phyloP scores from a whole-genome alignment of 2,797 vertebrate genomes.

The Eptatretus atami region DNA sequence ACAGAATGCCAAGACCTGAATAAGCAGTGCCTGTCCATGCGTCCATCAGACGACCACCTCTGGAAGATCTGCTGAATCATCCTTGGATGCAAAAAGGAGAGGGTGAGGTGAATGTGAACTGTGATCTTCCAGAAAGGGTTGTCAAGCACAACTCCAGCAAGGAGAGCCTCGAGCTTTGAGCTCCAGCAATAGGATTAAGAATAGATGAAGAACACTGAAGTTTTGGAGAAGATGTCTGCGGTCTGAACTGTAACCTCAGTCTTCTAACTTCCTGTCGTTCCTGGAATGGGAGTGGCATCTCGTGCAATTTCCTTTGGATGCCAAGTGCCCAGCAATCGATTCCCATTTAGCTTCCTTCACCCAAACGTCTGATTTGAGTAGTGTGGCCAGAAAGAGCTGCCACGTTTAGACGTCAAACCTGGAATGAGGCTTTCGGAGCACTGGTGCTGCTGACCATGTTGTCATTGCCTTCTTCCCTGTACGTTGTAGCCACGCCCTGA shows the following conservation, averaged over 20 bases:
- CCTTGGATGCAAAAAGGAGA: conserved; percentile 54
- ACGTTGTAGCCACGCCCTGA: background rate
- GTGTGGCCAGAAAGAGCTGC: too few species aligned
- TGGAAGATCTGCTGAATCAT: conserved; percentile 82
- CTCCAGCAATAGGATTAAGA: too few species aligned
- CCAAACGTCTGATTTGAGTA: too few species aligned
- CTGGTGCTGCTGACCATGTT: background rate
- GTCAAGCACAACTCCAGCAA: conserved; percentile 93
- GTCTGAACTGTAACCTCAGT: too few species aligned
- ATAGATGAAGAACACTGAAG: too few species aligned
- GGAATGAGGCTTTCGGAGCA: background rate
- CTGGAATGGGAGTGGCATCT: too few species aligned
- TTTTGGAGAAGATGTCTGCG: too few species aligned
- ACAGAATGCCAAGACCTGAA: conserved; percentile 91
- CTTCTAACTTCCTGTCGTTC: too few species aligned
- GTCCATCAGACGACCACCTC: conserved; percentile 73
- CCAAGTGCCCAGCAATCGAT: too few species aligned
- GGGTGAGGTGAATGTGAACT: conserved; percentile 38
- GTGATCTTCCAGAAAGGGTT: conserved; percentile 43
- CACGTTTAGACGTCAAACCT: too few species aligned
- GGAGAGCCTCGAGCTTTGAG: conserved; percentile 30
- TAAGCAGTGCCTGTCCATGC: conserved; percentile 70
- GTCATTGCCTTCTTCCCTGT: background rate
- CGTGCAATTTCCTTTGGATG: too few species aligned
- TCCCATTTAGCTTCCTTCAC: too few species aligned